Evolutionary conservation across 2,113 vertebrate species (phyloP).

Genomic region (Charadrius vociferus): DNA sequence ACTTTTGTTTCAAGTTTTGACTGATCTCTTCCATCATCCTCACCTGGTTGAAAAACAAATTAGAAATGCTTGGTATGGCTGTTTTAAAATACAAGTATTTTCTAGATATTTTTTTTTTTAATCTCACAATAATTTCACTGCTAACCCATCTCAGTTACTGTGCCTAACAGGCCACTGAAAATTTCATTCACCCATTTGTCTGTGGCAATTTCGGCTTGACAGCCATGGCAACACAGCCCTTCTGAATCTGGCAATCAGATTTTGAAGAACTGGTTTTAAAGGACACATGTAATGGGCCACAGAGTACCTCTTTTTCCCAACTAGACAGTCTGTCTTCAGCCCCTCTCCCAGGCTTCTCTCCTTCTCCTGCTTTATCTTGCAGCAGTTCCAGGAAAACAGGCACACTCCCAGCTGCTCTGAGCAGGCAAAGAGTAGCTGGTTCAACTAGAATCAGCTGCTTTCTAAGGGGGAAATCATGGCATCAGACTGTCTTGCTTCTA

Average conservation of each 20-base stretch:
- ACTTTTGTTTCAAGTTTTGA: slow-evolving; percentile 93
- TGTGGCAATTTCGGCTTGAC: background rate
- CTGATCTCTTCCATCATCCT: slow-evolving; percentile 90
- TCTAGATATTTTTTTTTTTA: background rate
- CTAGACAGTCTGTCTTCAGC: background rate
- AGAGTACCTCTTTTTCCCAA: background rate
- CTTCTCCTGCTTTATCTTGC: background rate
- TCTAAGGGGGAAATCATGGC: background rate
- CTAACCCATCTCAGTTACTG: background rate
- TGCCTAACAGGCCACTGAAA: background rate
- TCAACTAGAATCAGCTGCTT: background rate
- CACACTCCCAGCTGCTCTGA: background rate
- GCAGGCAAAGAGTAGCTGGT: background rate
- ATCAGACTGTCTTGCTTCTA: background rate
- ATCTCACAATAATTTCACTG: background rate
- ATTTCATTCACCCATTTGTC: background rate
- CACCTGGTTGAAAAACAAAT: slow-evolving; percentile 73
- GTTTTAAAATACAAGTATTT: background rate
- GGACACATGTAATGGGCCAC: background rate
- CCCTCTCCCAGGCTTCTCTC: background rate
- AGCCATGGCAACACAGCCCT: background rate
- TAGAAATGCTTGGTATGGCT: background rate
- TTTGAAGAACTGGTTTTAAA: background rate
- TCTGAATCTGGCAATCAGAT: background rate
- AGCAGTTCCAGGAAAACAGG: background rate